A percentile compares a stretch with the other conserved stretches of the same genome.
phyloP scores from a whole-genome alignment of 2,888 invertebrate genomes.

The Dugesia japonica region DNA sequence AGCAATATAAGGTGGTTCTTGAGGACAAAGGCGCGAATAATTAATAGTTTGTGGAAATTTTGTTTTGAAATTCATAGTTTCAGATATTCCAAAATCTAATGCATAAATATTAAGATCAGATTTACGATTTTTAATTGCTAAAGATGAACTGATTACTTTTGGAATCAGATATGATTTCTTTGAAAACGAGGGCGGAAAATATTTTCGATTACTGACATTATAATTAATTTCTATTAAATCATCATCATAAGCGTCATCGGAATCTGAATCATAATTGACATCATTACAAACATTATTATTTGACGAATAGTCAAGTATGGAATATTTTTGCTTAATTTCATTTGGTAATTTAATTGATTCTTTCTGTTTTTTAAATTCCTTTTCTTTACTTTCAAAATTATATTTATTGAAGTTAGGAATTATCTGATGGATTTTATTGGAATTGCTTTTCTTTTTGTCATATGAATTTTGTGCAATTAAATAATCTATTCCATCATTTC shows the following conservation, averaged over 20 bases:
- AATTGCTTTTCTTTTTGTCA: too few relatives aligned
- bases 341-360: too few relatives aligned
- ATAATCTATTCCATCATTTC: too few relatives aligned
- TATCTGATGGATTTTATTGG: too few relatives aligned
- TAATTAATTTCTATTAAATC: not conserved
- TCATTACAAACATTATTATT: not conserved
- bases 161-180: not conserved
- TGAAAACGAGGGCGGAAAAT: not conserved
- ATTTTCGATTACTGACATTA: not conserved
- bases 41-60: not conserved
- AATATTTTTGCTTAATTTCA: too few relatives aligned
- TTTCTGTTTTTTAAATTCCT: too few relatives aligned
- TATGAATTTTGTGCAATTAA: too few relatives aligned
- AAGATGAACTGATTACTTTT: not conserved
- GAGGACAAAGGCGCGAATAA: not conserved
- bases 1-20: not conserved
- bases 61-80: not conserved
- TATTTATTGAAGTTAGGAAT: too few relatives aligned
- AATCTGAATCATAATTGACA: not conserved
- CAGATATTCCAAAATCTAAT: not conserved
- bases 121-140: constrained; percentile 8
- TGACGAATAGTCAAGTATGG: not conserved
- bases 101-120: not conserved
- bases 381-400: too few relatives aligned
- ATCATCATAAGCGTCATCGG: not conserved